These are phyloP conservation scores for Hyalella azteca DNA, from an alignment of 2,888 invertebrate genomes.

Conservation along the genomic window DNA sequence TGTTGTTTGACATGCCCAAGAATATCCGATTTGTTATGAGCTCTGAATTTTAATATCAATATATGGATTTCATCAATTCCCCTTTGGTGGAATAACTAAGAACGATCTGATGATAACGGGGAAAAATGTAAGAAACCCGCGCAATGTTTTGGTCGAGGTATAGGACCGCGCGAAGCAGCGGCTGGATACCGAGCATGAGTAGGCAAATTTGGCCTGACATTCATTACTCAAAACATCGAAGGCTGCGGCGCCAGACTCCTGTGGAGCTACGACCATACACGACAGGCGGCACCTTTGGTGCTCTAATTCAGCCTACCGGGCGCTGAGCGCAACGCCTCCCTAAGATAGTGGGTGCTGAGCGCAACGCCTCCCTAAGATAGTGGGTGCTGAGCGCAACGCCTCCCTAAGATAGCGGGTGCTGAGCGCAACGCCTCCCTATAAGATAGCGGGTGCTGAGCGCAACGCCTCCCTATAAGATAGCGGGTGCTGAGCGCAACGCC, in stretches of 20 bases:
- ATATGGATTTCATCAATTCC: too few relatives aligned
- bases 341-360: background rate
- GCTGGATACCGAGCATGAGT: slow-evolving; percentile 37
- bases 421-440: too few relatives aligned
- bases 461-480: background rate
- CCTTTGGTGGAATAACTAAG: too few relatives aligned
- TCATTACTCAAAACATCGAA: slow-evolving; percentile 34
- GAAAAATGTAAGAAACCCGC: too few relatives aligned
- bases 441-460: too few relatives aligned
- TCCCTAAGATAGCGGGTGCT: too few relatives aligned
- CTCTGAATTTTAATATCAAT: too few relatives aligned
- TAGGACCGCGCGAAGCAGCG: too few relatives aligned
- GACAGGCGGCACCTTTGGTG: slow-evolving; percentile 24
- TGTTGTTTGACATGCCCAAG: too few relatives aligned
- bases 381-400: background rate
- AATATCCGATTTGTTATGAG: too few relatives aligned
- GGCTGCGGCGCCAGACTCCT: slow-evolving; percentile 23
- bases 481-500: background rate
- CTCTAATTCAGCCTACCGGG: slow-evolving; percentile 17
- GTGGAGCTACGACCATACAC: background rate
- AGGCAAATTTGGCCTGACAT: slow-evolving; percentile 13
- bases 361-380: background rate
- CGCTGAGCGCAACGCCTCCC: background rate
- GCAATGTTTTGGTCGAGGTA: too few relatives aligned
- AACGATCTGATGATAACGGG: too few relatives aligned